A percentile compares a stretch with the other conserved stretches of the same genome.
Conservation (phyloP, 1,140 invertebrate species). For the Augochlora pura region DNA sequence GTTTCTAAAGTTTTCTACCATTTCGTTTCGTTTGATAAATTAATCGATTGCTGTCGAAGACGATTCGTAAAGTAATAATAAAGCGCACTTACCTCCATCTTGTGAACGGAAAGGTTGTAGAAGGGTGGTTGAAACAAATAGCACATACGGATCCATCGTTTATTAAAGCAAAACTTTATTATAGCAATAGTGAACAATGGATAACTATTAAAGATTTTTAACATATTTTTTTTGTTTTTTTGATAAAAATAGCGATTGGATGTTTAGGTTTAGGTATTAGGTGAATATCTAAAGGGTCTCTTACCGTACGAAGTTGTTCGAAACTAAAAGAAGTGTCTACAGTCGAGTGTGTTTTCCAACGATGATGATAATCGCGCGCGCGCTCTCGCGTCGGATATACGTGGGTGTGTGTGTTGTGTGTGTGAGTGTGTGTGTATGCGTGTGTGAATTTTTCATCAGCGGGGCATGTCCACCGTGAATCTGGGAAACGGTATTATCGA, state of each 20-base stretch:
- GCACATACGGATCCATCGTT: conserved; percentile 63
- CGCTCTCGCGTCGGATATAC: conserved; percentile 42
- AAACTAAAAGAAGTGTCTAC: conserved; percentile 58
- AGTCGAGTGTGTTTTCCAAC: conserved; percentile 47
- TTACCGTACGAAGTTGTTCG: conserved; percentile 65
- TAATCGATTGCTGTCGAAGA: no score
- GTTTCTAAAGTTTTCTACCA: no score
- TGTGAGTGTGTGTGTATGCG: no score
- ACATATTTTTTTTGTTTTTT: conserved; percentile 72
- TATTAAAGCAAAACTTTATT: conserved; percentile 81
- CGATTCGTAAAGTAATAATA: neutral
- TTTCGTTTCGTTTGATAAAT: no score
- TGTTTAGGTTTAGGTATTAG: conserved; percentile 78
- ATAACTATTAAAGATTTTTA: conserved; percentile 80
- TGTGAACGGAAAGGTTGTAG: neutral
- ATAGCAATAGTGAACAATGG: conserved; percentile 80
- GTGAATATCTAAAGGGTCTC: conserved; percentile 76
- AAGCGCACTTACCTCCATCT: conserved; percentile 4
- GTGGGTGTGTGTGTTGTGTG: no score
- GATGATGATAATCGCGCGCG: conserved; percentile 58
- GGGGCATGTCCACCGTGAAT: conserved; percentile 52
- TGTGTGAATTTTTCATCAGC: conserved; percentile 45
- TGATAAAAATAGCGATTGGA: conserved; percentile 80
- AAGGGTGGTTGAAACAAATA: conserved; percentile 23
- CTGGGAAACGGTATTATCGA: conserved; percentile 10